Conservation (phyloP, 30 jellyfish, hydroid and myxozoan genomes). For the Sanderia malayensis region DNA sequence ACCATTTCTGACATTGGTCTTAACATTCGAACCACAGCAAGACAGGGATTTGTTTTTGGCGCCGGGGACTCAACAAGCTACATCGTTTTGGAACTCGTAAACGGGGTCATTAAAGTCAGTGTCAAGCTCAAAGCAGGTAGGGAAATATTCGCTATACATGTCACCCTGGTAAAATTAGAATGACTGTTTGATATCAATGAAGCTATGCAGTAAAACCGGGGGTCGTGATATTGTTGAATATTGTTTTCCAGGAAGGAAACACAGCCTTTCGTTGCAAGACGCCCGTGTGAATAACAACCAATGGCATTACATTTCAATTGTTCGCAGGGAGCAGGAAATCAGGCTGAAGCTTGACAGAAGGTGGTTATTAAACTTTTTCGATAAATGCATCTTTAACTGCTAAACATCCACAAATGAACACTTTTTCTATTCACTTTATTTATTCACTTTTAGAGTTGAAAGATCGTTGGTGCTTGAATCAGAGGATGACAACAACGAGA, state of each 20-base stretch:
- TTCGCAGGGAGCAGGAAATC: conserved; percentile 46
- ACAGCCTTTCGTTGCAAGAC: conserved; percentile 1
- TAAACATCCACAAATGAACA: too few relatives aligned
- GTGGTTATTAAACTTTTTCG: too few relatives aligned
- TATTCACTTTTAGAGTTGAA: conserved; percentile 13
- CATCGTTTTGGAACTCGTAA: conserved; percentile 52
- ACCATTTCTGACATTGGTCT: conserved; percentile 42
- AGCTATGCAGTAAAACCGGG: too few relatives aligned
- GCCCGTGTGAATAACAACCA: conserved; percentile 1
- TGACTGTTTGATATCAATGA: too few relatives aligned
- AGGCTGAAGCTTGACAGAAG: conserved; percentile 37
- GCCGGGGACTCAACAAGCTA: conserved; percentile 42
- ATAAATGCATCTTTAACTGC: too few relatives aligned
- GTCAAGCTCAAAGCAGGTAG: conserved; percentile 74
- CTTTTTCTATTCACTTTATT: too few relatives aligned
- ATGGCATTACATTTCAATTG: conserved; percentile 32
- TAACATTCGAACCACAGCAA: conserved; percentile 50
- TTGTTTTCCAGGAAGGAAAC: conserved; percentile 11
- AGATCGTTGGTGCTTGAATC: conserved; percentile 10
- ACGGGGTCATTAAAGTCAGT: conserved; percentile 39
- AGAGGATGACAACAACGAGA: conserved; percentile 40
- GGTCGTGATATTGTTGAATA: too few relatives aligned
- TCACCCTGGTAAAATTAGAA: too few relatives aligned
- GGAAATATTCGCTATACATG: not conserved
- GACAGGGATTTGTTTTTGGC: conserved; percentile 61